Percentiles rank a stretch among this genome's conserved stretches.
These are phyloP conservation scores for Diabrotica undecimpunctata DNA, from an alignment of 1,140 invertebrate species.

Conservation along the genomic window DNA sequence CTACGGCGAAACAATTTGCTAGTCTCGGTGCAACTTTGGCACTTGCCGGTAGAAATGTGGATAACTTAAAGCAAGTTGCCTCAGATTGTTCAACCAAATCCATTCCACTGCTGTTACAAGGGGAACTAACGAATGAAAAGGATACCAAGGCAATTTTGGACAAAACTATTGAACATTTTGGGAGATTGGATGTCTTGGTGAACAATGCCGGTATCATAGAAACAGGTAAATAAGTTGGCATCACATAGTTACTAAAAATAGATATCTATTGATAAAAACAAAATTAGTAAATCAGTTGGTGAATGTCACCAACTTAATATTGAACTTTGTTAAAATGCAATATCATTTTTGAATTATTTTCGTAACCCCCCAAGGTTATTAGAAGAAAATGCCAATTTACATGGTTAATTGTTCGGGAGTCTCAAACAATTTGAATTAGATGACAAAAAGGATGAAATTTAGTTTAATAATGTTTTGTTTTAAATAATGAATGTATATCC, in stretches of 20 bases:
- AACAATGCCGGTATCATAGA: constrained; percentile 76
- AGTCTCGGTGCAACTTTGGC: constrained; percentile 58
- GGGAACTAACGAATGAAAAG: constrained; percentile 72
- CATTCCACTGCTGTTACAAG: constrained; percentile 50
- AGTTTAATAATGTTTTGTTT: too few relatives aligned
- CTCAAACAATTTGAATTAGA: too few relatives aligned
- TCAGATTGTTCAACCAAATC: constrained; percentile 51
- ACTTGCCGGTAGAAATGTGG: constrained; percentile 63
- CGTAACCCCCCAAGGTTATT: too few relatives aligned
- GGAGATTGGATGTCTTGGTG: constrained; percentile 72
- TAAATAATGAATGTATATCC: too few relatives aligned
- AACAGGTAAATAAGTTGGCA: constrained; percentile 5
- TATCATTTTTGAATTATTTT: too few relatives aligned
- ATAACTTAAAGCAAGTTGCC: constrained; percentile 59
- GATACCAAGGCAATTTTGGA: constrained; percentile 71
- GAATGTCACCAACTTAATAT: background rate
- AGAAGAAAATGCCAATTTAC: too few relatives aligned
- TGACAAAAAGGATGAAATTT: too few relatives aligned
- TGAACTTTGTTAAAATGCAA: too few relatives aligned
- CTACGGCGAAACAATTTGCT: constrained; percentile 66
- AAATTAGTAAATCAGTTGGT: background rate
- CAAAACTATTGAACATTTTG: constrained; percentile 65
- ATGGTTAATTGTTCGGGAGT: too few relatives aligned
- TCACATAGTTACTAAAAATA: background rate
- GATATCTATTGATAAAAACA: background rate